Percentiles rank a stretch among this genome's conserved stretches.
Conservation (phyloP, 2,113 vertebrate genomes). For the Peucedramus taeniatus region DNA sequence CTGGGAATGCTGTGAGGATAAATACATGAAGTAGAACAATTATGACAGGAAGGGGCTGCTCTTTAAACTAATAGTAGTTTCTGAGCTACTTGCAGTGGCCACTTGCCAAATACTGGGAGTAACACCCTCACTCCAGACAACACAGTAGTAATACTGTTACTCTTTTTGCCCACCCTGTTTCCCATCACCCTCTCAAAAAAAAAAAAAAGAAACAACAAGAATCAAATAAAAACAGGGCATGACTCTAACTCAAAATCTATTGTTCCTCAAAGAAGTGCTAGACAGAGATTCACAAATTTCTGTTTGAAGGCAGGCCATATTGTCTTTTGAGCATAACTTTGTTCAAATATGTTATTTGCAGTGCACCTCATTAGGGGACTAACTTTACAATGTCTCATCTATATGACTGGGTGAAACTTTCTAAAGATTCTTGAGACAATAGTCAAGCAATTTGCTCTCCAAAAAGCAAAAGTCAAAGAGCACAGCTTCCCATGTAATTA, state of each 20-base stretch:
- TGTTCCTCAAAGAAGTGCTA: neutral
- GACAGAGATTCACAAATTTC: neutral
- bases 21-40: neutral
- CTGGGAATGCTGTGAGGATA: neutral
- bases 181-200: fast-evolving
- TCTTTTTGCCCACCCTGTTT: neutral
- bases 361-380: neutral
- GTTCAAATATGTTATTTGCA: neutral
- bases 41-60: neutral
- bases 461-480: neutral
- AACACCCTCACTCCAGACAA: neutral
- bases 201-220: neutral
- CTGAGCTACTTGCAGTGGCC: neutral
- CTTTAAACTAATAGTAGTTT: neutral
- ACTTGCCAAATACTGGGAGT: neutral
- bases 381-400: neutral
- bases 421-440: neutral
- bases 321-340: neutral
- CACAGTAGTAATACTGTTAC: neutral
- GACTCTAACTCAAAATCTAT: neutral
- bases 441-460: neutral
- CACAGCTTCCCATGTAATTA: neutral
- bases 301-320: neutral
- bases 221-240: neutral
- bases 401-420: neutral